Evolutionary conservation across 1,140 invertebrate genomes (phyloP).

Genomic region (Calliopsis andreniformis): DNA sequence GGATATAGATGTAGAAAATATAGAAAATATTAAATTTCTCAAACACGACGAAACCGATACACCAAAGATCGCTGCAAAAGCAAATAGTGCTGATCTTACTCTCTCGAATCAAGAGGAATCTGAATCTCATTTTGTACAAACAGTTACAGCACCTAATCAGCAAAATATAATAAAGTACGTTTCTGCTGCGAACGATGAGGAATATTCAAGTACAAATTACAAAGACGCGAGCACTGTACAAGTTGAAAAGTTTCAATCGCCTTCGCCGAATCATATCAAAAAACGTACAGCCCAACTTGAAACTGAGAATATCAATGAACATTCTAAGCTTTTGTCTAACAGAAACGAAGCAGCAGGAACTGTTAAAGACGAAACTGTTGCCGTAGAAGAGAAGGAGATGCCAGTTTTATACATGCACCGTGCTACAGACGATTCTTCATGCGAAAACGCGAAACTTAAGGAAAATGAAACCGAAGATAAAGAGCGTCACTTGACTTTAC

Average conservation of each 20-base stretch:
- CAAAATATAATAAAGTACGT: background rate
- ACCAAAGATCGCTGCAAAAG: background rate
- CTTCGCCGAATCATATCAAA: background rate
- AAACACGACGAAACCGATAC: background rate
- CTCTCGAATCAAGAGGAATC: background rate
- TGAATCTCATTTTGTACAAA: slow-evolving; percentile 11
- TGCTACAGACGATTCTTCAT: background rate
- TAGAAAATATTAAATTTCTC: background rate
- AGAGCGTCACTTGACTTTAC: slow-evolving; percentile 13
- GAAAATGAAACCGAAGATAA: slow-evolving; percentile 17
- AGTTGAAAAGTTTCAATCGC: background rate
- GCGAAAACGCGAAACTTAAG: background rate
- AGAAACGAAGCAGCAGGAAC: background rate
- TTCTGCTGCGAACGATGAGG: background rate
- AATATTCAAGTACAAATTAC: background rate
- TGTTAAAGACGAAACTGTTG: background rate
- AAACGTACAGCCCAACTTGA: background rate
- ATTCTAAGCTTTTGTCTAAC: background rate
- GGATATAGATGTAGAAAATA: no score
- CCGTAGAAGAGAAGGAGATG: background rate
- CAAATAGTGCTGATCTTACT: background rate
- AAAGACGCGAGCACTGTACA: background rate
- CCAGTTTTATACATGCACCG: background rate
- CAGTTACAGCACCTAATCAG: background rate
- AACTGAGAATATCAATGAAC: background rate